These are phyloP conservation scores for Megaustenia siamemsis DNA, from an alignment of 2,888 invertebrate genomes.

Conservation along the genomic window DNA sequence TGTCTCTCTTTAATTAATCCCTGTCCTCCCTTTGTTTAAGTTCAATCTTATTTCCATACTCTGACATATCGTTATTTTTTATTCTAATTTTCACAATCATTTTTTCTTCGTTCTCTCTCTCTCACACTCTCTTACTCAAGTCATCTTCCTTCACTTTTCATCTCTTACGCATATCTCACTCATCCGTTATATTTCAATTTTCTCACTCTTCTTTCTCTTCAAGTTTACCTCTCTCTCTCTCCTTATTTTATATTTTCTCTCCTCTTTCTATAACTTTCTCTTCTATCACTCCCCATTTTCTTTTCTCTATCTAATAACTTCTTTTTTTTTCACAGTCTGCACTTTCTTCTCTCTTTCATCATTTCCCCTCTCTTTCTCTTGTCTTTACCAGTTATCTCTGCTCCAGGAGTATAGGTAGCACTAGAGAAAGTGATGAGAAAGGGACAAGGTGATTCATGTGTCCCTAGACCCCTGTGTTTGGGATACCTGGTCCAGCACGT, in stretches of 20 bases:
- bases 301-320: too few relatives aligned
- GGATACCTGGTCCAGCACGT: conserved; percentile 39
- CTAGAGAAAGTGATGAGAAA: background rate
- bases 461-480: conserved; percentile 10
- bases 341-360: too few relatives aligned
- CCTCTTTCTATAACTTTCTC: too few relatives aligned
- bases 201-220: too few relatives aligned
- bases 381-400: conserved; percentile 3
- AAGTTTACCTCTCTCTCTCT: background rate
- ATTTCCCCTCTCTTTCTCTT: background rate
- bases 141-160: background rate
- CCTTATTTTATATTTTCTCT: background rate
- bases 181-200: too few relatives aligned
- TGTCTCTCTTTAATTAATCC: too few relatives aligned
- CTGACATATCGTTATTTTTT: too few relatives aligned
- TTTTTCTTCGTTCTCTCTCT: background rate
- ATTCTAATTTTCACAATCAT: too few relatives aligned
- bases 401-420: background rate
- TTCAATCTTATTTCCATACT: too few relatives aligned
- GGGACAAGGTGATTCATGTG: conserved; percentile 18
- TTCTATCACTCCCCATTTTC: too few relatives aligned
- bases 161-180: too few relatives aligned
- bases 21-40: too few relatives aligned
- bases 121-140: background rate
- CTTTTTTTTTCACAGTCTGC: background rate